Percentiles rank a stretch among this genome's conserved stretches.
Conservation (phyloP, 1,140 invertebrate genomes). For the Aporrectodea caliginosa region DNA sequence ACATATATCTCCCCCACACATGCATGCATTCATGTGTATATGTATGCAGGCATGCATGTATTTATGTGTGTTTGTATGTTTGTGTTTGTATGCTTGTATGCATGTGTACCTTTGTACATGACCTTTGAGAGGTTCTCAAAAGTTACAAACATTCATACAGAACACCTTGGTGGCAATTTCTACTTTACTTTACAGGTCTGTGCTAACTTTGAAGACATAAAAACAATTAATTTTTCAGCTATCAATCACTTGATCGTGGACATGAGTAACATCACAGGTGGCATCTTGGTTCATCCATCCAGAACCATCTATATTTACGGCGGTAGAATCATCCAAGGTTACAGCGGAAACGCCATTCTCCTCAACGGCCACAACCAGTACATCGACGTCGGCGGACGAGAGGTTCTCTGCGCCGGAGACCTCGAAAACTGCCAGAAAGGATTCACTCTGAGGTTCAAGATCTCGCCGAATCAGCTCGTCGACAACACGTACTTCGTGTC, state of each 20-base stretch:
- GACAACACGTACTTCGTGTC: slow-evolving; percentile 50
- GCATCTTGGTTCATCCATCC: slow-evolving; percentile 37
- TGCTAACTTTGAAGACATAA: too few relatives aligned
- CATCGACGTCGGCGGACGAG: slow-evolving; percentile 41
- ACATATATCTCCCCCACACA: too few relatives aligned
- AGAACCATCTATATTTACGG: slow-evolving; percentile 37
- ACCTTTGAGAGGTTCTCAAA: too few relatives aligned
- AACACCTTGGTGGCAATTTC: too few relatives aligned
- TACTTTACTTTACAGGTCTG: too few relatives aligned
- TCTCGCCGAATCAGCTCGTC: slow-evolving; percentile 39
- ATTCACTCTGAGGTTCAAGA: slow-evolving; percentile 40
- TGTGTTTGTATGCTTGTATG: too few relatives aligned
- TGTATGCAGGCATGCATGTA: too few relatives aligned
- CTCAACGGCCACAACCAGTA: slow-evolving; percentile 45
- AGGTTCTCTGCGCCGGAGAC: slow-evolving; percentile 42
- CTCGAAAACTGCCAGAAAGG: slow-evolving; percentile 44
- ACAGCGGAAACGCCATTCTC: slow-evolving; percentile 34
- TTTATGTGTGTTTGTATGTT: too few relatives aligned
- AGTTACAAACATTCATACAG: too few relatives aligned
- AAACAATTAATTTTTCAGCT: slow-evolving; percentile 3
- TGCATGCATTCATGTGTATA: too few relatives aligned
- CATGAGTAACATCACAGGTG: slow-evolving; percentile 36
- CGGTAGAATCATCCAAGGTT: slow-evolving; percentile 31
- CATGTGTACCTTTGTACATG: too few relatives aligned
- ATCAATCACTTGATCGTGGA: slow-evolving; percentile 38